phyloP scores from a whole-genome alignment of 2,888 invertebrate genomes.

The Thumatha senex region DNA sequence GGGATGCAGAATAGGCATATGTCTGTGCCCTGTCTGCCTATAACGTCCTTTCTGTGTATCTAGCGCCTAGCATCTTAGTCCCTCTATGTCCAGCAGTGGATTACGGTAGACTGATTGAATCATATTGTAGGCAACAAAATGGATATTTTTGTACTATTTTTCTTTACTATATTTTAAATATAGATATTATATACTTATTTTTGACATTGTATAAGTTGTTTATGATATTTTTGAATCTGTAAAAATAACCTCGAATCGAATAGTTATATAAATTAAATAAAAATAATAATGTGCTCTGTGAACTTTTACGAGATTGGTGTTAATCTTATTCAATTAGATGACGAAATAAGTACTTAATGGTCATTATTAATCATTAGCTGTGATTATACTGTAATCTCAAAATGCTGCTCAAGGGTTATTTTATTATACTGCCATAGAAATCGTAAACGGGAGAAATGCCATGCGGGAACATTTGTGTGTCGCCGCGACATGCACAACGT shows the following conservation, averaged over 20 bases:
- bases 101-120: not conserved
- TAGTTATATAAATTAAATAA: conserved; percentile 28
- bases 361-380: conserved; percentile 28
- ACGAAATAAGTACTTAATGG: conserved; percentile 31
- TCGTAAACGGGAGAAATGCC: too few relatives aligned
- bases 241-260: conserved; percentile 12
- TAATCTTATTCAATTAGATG: conserved; percentile 52
- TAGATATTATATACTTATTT: not conserved
- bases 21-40: too few relatives aligned
- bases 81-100: too few relatives aligned
- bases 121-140: not conserved
- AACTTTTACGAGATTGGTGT: conserved; percentile 62
- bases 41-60: too few relatives aligned
- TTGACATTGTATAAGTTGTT: too few relatives aligned
- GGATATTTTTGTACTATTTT: not conserved
- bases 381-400: not conserved
- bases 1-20: too few relatives aligned
- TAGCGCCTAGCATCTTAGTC: too few relatives aligned
- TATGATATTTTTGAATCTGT: not conserved
- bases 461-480: too few relatives aligned
- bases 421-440: not conserved
- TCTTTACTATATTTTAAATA: not conserved
- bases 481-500: too few relatives aligned
- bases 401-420: not conserved
- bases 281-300: conserved; percentile 51